Evolutionary conservation across 2,888 invertebrate species (phyloP), one percentile per base, ranked within the genome.

Genomic region (Drosophila falleni): DNA sequence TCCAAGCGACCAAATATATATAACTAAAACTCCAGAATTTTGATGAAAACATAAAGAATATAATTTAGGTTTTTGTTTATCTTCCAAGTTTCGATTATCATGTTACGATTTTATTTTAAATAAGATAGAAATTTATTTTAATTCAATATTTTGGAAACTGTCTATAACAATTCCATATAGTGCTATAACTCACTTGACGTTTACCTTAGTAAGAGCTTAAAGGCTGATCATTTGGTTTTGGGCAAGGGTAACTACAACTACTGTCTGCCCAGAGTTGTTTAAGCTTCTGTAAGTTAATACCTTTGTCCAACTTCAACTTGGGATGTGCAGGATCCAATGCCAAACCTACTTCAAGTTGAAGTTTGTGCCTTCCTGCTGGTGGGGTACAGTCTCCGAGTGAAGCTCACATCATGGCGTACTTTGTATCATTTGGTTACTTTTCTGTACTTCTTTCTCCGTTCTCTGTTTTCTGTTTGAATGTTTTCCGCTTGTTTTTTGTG

Each of bases 401-500:
- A 47, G 61, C 35, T 74, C 51, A 39, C 63, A 60, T 64, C 59
- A 54, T 33, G 44, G 41, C 26, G 72, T 33, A 73, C 58, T 74
- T 74, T 74, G 74, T 68, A 63, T 54, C 73, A 60, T 63, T 74
- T 63, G 37, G 74, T 58, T 55, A 19, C 59, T 33, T 53, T 51
- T 60, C 65, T 29, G 54, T 46, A 16, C 29, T 15, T 8, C 16
- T 9, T 35, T 33, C 26, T 26, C 8, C n/a, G 11, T 44, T 39
- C 46, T 50, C 29, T 11, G 35, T 35, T 15, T 29, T 19, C 19
- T 4, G 19, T 31, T 26, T 39, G 46, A 41, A 56, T 62, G 44
- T 70, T 39, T 47, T 63, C 64, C 71, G 41, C 44, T 16, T 70
- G 63, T 80, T 58, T 71, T 58, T 61, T 72, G 61, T 78, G 74